Evolutionary conservation across 2,888 invertebrate genomes (phyloP).

Genomic region (Sinohyriopsis cumingii): DNA sequence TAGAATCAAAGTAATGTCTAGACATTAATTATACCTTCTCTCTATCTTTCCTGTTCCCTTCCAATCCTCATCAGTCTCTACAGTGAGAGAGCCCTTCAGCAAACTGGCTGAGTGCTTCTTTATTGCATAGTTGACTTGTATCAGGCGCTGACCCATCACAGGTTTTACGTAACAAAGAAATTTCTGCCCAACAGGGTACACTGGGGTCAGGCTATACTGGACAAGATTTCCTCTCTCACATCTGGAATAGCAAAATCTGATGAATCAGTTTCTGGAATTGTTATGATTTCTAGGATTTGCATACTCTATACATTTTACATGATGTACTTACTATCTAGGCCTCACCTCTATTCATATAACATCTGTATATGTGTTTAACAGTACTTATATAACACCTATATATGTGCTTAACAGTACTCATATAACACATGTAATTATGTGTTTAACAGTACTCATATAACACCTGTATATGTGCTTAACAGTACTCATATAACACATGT

Average conservation of each 20-base stretch:
- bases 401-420: too few relatives aligned
- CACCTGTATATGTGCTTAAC: too few relatives aligned
- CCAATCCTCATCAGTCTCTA: constrained; percentile 51
- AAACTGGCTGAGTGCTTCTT: constrained; percentile 17
- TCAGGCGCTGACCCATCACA: constrained; percentile 41
- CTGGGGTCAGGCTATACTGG: constrained; percentile 61
- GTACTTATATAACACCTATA: too few relatives aligned
- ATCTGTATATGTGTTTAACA: too few relatives aligned
- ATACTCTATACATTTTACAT: too few relatives aligned
- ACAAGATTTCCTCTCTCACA: constrained; percentile 65
- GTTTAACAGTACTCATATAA: too few relatives aligned
- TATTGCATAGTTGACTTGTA: constrained; percentile 51
- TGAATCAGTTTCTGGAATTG: neutral
- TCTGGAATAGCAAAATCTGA: constrained; percentile 35
- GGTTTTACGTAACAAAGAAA: constrained; percentile 61
- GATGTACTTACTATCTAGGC: too few relatives aligned
- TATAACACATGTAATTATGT: too few relatives aligned
- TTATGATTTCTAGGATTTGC: too few relatives aligned
- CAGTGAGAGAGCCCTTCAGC: constrained; percentile 20
- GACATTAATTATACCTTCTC: constrained; percentile 22
- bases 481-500: too few relatives aligned
- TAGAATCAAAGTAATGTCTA: too few relatives aligned
- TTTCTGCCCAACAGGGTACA: constrained; percentile 45
- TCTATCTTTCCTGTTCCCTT: constrained; percentile 45
- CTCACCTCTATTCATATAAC: too few relatives aligned